Base-by-base conservation (phyloP, 2,113 vertebrate genomes). In the Cyanoramphus novaezelandiae region DNA sequence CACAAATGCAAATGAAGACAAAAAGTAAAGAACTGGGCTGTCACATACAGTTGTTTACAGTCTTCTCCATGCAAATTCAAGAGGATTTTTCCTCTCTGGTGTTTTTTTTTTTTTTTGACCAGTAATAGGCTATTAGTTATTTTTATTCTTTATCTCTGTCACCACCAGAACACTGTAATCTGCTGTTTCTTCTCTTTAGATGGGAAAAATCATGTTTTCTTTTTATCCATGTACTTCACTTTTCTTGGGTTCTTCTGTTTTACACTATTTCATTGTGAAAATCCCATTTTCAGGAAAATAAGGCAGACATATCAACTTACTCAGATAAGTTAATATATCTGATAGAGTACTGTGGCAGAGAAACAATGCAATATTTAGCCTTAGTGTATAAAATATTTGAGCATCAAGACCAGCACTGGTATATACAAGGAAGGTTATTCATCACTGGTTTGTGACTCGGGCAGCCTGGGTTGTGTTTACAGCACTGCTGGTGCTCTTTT, bases 1-100 rank as follows among this genome's bases (percentile, higher is more conserved):
- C 55, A 68, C 25, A 75, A 93, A 95, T 91, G 83, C 46, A 95
- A 94, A 95, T 92, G 59, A 94, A 86, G 72, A 67, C 59, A 78
- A 88, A 88, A 92, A 39, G 44, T 77, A 81, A 92, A 88, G 68
- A 86, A 81, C 43, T 43, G 75, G 53, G 25, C 47, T 83, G 17
- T 84, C 50, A 13, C 55, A 83, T 92, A 28, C 31, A 83, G 37
- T 83, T 82, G 20, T 88, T 77, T 94, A 14, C 68, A 63, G 33
- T 87, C 65, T 84, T 89, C 63, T 80, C 35, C 62, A 33, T 75
- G 28, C 33, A 82, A 92, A 95, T 82, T 10, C 25, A 55, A 39
- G 35, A 71, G 17, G 11, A 67, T 86, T 59, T 33, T 60, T 87
- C 25, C 20, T 92, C 39, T 70, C 7, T 90, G 13, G 17, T 52